These are phyloP conservation scores for Xiphorhynchus erythropygius DNA, from an alignment of 2,797 vertebrate species.

Conservation along the genomic window DNA sequence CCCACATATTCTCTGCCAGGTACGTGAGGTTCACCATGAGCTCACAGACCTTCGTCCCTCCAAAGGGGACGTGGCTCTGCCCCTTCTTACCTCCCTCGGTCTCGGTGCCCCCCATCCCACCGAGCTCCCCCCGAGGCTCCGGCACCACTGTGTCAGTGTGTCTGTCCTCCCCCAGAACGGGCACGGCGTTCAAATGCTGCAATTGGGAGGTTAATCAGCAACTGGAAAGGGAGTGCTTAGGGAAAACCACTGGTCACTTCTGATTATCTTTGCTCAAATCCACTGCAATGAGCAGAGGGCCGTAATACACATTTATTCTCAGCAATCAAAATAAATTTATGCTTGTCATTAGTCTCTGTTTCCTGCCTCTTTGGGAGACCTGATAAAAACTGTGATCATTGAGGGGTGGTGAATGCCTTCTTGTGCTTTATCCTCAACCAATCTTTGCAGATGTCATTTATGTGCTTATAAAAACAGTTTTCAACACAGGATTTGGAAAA, in stretches of 20 bases:
- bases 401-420: not conserved
- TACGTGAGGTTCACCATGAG: not conserved
- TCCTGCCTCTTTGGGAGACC: not conserved
- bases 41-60: not conserved
- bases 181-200: not conserved
- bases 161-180: not conserved
- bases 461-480: not conserved
- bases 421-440: not conserved
- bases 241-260: not conserved
- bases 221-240: not conserved
- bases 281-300: not conserved
- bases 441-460: not conserved
- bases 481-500: not conserved
- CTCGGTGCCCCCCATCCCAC: no score
- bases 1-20: not conserved
- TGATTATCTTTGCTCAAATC: conserved; percentile 15
- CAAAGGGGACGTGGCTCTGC: accelerated
- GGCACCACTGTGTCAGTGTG: accelerated
- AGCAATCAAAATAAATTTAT: conserved; percentile 43
- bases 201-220: not conserved
- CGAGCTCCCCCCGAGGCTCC: not conserved
- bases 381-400: not conserved
- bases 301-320: not conserved
- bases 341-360: not conserved
- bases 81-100: not conserved